Percentiles rank a stretch among this genome's conserved stretches.
Evolutionary conservation across 2,113 vertebrate genomes (phyloP).

Genomic region (Cariama cristata): DNA sequence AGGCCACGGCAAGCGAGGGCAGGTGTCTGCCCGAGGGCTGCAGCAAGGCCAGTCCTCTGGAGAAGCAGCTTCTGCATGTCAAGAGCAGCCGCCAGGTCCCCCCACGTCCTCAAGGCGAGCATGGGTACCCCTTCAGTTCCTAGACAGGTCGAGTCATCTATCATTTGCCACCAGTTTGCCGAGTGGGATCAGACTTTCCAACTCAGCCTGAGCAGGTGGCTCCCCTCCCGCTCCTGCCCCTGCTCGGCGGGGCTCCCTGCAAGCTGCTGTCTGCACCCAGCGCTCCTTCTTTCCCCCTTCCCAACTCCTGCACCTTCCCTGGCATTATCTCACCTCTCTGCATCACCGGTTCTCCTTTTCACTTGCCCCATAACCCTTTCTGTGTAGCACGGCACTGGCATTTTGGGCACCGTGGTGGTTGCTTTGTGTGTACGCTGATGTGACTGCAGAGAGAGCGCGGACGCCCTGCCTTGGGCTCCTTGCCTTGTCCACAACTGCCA

Average conservation of each 20-base stretch:
- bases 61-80: background rate
- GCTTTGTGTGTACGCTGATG: fast-evolving
- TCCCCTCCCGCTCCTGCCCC: background rate
- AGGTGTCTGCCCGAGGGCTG: background rate
- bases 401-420: background rate
- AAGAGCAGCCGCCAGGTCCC: background rate
- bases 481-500: background rate
- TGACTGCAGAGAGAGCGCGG: background rate
- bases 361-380: background rate
- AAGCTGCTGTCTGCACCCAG: background rate
- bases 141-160: background rate
- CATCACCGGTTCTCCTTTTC: background rate
- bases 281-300: background rate
- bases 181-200: background rate
- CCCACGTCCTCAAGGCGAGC: background rate
- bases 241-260: fast-evolving
- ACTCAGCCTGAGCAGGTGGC: background rate
- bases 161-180: background rate
- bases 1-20: fast-evolving
- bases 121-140: background rate
- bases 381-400: fast-evolving
- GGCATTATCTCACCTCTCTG: background rate
- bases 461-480: background rate
- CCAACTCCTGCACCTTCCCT: background rate
- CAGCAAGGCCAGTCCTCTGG: background rate